Conservation (phyloP, 2,797 vertebrate genomes). For the Aphelocoma californica region DNA sequence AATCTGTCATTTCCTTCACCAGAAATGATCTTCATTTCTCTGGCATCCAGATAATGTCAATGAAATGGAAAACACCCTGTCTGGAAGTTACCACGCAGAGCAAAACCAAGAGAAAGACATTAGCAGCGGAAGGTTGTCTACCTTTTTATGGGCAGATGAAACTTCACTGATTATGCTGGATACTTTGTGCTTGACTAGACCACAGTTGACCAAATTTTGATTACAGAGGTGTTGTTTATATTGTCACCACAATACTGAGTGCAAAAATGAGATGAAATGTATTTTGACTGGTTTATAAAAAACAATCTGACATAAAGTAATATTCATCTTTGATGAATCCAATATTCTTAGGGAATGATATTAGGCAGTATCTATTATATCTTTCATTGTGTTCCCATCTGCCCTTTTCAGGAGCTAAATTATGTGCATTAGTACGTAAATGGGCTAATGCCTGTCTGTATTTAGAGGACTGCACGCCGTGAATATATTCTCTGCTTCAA, state of each 20-base stretch:
- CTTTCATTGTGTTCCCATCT: constrained; percentile 99
- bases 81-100: constrained; percentile 27
- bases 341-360: constrained; percentile 99
- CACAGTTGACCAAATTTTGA: constrained; percentile 58
- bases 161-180: constrained; percentile 27
- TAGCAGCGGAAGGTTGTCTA: constrained; percentile 32
- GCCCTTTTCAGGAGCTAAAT: constrained; percentile 99
- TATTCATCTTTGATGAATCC: constrained; percentile 99
- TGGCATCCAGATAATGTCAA: constrained; percentile 54
- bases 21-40: constrained; percentile 4
- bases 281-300: constrained; percentile 99
- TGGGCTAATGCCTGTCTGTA: constrained; percentile 99
- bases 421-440: constrained; percentile 99
- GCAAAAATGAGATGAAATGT: constrained; percentile 88
- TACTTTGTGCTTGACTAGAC: constrained; percentile 23
- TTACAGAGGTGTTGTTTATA: constrained; percentile 70
- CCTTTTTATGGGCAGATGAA: constrained; percentile 17
- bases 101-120: constrained; percentile 5
- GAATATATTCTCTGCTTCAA: constrained; percentile 99
- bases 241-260: constrained; percentile 78
- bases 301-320: constrained; percentile 99
- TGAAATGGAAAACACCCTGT: constrained; percentile 41
- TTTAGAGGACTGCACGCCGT: constrained; percentile 99
- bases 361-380: constrained; percentile 99
- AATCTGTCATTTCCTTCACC: constrained; percentile 50